These are phyloP conservation scores for Hirtodrosophila confusa DNA, from an alignment of 2,888 invertebrate species.

Conservation along the genomic window DNA sequence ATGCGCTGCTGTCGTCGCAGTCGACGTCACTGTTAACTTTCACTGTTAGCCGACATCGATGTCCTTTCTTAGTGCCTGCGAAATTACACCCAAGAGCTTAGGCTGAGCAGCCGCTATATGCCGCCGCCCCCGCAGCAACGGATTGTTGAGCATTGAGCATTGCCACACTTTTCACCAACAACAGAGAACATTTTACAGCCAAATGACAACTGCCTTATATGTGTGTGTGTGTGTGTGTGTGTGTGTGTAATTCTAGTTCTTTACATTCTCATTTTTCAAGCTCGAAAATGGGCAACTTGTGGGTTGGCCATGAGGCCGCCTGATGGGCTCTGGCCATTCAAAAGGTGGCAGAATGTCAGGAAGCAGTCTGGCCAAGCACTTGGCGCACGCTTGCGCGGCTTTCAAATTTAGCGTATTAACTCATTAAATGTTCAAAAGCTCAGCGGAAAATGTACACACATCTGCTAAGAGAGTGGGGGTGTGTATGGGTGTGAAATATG, in stretches of 20 bases:
- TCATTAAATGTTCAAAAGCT: constrained; percentile 77
- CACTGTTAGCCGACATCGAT: constrained; percentile 51
- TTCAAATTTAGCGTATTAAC: constrained; percentile 77
- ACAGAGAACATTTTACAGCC: constrained; percentile 46
- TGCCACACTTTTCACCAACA: constrained; percentile 55
- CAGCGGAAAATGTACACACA: constrained; percentile 78
- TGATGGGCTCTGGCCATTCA: constrained; percentile 7
- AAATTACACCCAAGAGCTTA: constrained; percentile 69
- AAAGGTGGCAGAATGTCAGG: constrained; percentile 23
- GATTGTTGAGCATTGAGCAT: constrained; percentile 49
- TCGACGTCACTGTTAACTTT: constrained; percentile 46
- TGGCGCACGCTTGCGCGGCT: constrained; percentile 74
- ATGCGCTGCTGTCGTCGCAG: constrained; percentile 24
- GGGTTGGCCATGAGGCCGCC: constrained; percentile 32
- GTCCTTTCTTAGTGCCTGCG: constrained; percentile 45
- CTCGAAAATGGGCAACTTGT: constrained; percentile 62
- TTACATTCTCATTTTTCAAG: constrained; percentile 51
- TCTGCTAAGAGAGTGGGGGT: constrained; percentile 23
- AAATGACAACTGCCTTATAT: constrained; percentile 76
- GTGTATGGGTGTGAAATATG: constrained; percentile 39
- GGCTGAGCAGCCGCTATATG: constrained; percentile 38
- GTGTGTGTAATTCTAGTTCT: constrained; percentile 26
- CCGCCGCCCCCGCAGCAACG: constrained; percentile 6
- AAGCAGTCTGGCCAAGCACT: constrained; percentile 58
- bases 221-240: constrained; percentile 49